Conservation (phyloP, 2,797 vertebrate genomes). For the Cyprinella venusta region DNA sequence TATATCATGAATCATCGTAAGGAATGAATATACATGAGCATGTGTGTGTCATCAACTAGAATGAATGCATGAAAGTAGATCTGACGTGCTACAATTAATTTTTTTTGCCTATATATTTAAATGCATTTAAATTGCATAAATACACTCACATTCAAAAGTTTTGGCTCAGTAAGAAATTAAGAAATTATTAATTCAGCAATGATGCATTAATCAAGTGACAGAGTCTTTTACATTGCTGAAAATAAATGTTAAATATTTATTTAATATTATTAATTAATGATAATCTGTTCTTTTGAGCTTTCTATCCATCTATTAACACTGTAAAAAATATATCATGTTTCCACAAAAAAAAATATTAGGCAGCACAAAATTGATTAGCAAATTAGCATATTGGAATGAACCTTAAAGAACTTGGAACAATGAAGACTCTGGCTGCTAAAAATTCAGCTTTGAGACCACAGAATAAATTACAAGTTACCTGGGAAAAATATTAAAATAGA, state of each 20-base stretch:
- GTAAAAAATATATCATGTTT: neutral
- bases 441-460: neutral
- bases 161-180: neutral
- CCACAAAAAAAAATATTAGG: neutral
- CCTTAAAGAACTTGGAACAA: neutral
- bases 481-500: neutral
- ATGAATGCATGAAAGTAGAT: neutral
- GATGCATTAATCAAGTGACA: neutral
- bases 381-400: neutral
- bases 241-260: neutral
- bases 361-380: neutral
- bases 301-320: too few relatives aligned
- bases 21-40: slow-evolving; percentile 2
- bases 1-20: neutral
- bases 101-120: neutral
- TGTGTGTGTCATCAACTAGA: slow-evolving; percentile 29
- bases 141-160: neutral
- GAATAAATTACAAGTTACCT: neutral
- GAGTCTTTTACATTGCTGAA: neutral
- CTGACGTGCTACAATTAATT: neutral
- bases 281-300: neutral
- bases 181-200: neutral
- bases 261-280: too few relatives aligned
- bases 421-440: neutral
- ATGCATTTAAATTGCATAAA: neutral